Evolutionary conservation across 1,140 invertebrate species (phyloP).

Genomic region (Gonioctena quinquepunctata): DNA sequence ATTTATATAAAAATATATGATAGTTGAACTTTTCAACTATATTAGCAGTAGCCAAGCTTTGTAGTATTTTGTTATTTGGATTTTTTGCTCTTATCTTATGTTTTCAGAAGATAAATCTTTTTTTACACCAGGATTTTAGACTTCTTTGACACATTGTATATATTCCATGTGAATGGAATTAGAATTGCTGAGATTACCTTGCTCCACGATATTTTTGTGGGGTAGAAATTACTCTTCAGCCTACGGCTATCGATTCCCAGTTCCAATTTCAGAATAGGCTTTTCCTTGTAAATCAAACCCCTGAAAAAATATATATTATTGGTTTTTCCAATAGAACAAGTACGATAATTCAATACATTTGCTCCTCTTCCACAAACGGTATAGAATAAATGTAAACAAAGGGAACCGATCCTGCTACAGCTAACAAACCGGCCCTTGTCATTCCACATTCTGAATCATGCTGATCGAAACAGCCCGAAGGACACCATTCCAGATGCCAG

Average conservation of each 20-base stretch:
- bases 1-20: too few relatives aligned
- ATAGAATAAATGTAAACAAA: conserved; percentile 66
- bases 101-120: too few relatives aligned
- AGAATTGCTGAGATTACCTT: too few relatives aligned
- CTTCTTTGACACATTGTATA: too few relatives aligned
- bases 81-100: too few relatives aligned
- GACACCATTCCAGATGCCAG: conserved; percentile 76
- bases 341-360: conserved; percentile 24
- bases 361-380: conserved; percentile 41
- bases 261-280: conserved; percentile 47
- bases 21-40: too few relatives aligned
- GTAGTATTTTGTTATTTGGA: too few relatives aligned
- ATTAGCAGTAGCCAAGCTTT: too few relatives aligned
- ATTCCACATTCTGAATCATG: conserved; percentile 16
- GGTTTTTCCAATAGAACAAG: neutral
- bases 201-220: conserved; percentile 51
- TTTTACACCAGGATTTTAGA: too few relatives aligned
- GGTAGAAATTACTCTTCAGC: conserved; percentile 32
- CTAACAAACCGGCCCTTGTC: conserved; percentile 72
- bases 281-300: conserved; percentile 43
- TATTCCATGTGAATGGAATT: too few relatives aligned
- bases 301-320: conserved; percentile 30
- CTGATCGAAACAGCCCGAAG: conserved; percentile 65
- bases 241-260: conserved; percentile 21
- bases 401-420: conserved; percentile 69